phyloP scores from a whole-genome alignment of 2,888 invertebrate genomes.

The Ceriagrion tenellum region DNA sequence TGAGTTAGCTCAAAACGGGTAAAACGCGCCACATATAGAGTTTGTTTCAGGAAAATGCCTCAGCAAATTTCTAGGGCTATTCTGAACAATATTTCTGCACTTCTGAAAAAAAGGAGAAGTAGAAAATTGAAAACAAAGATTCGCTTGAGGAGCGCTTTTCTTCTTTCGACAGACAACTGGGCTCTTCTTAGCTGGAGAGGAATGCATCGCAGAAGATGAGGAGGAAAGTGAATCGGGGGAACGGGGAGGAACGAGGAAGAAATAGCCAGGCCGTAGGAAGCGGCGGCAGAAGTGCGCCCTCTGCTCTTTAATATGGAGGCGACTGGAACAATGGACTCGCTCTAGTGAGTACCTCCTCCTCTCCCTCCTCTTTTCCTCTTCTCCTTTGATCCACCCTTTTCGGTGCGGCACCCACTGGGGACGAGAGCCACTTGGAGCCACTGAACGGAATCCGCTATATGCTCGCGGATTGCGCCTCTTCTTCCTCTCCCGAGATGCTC shows the following conservation, averaged over 20 bases:
- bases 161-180: too few species aligned
- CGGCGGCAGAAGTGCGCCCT: background rate
- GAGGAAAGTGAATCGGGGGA: background rate
- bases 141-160: too few species aligned
- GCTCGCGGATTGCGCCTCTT: background rate
- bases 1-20: too few species aligned
- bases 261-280: background rate
- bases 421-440: background rate
- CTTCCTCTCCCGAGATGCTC: background rate
- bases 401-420: background rate
- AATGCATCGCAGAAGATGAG: background rate
- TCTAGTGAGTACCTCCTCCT: background rate
- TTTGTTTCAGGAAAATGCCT: too few species aligned
- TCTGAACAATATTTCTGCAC: too few species aligned
- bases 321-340: background rate
- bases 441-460: background rate
- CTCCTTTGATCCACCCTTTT: too few species aligned
- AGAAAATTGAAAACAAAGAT: too few species aligned
- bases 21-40: too few species aligned
- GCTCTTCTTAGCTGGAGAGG: too few species aligned
- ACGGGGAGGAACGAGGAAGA: background rate
- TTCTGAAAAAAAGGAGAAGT: too few species aligned
- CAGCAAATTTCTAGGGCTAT: too few species aligned
- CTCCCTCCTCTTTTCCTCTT: background rate
- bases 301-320: too few species aligned